phyloP scores from a whole-genome alignment of 2,113 vertebrate species.

The Ammodytes marinus region DNA sequence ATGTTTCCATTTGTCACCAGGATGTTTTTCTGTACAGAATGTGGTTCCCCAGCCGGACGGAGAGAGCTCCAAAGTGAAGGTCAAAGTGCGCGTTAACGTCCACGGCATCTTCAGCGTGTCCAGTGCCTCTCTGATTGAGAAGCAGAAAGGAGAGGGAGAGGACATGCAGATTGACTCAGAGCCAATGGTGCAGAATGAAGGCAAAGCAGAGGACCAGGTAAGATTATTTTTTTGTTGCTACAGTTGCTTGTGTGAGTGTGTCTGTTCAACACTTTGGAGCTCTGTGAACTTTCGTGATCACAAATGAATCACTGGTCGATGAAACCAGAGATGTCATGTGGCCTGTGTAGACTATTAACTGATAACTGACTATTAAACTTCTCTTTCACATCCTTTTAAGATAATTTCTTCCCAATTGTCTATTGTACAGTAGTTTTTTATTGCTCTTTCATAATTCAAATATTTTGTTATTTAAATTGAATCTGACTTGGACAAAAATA shows the following conservation, averaged over 20 bases:
- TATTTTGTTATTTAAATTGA: neutral
- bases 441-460: neutral
- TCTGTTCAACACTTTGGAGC: neutral
- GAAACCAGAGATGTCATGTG: too few relatives aligned
- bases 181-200: constrained; percentile 87
- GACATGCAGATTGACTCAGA: constrained; percentile 91
- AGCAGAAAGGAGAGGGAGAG: constrained; percentile 88
- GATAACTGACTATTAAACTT: too few relatives aligned
- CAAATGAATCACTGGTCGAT: too few relatives aligned
- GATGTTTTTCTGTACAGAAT: constrained; percentile 93
- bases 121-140: constrained; percentile 92
- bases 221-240: constrained; percentile 3
- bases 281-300: too few relatives aligned
- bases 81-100: constrained; percentile 94
- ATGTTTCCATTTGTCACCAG: constrained; percentile 72
- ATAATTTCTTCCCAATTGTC: neutral
- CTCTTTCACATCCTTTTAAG: too few relatives aligned
- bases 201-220: constrained; percentile 91
- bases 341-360: too few relatives aligned
- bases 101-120: constrained; percentile 96
- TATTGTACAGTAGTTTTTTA: neutral
- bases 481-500: constrained; percentile 8
- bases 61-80: constrained; percentile 95
- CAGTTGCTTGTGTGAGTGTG: neutral
- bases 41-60: constrained; percentile 93